Evolutionary conservation across 1,140 invertebrate genomes (phyloP).

Genomic region (Planococcus citri): DNA sequence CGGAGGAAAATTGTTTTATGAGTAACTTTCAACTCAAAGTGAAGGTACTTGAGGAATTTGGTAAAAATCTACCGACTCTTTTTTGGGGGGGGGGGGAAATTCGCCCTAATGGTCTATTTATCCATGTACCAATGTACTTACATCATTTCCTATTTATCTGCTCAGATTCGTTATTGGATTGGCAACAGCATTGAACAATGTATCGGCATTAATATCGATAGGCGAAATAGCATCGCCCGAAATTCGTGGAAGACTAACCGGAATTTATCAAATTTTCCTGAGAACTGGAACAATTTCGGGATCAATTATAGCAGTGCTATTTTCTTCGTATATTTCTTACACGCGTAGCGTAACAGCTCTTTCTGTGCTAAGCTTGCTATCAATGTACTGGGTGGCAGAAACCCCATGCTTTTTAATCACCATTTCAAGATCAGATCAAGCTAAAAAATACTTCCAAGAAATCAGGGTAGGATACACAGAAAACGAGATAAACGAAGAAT

Average conservation of each 20-base stretch:
- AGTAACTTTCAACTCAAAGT: too few species aligned
- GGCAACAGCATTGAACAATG: background rate
- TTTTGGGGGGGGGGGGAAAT: too few species aligned
- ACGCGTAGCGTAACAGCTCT: background rate
- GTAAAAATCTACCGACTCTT: too few species aligned
- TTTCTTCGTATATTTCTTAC: background rate
- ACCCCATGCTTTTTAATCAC: background rate
- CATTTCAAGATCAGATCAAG: background rate
- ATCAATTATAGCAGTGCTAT: background rate
- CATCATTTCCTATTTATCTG: too few species aligned
- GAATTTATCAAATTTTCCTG: background rate
- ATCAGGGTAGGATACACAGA: background rate
- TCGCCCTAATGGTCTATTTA: too few species aligned
- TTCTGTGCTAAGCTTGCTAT: background rate
- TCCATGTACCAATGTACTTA: too few species aligned
- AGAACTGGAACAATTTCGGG: background rate
- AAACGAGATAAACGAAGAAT: background rate
- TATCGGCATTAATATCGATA: background rate
- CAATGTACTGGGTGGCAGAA: background rate
- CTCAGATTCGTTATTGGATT: background rate
- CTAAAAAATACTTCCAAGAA: background rate
- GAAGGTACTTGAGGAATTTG: too few species aligned
- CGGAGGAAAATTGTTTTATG: too few species aligned
- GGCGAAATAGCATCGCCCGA: slow-evolving; percentile 10
- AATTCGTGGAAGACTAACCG: background rate